These are phyloP conservation scores for Urocitellus parryii DNA, from an alignment of 2,113 vertebrate genomes.

Conservation along the genomic window DNA sequence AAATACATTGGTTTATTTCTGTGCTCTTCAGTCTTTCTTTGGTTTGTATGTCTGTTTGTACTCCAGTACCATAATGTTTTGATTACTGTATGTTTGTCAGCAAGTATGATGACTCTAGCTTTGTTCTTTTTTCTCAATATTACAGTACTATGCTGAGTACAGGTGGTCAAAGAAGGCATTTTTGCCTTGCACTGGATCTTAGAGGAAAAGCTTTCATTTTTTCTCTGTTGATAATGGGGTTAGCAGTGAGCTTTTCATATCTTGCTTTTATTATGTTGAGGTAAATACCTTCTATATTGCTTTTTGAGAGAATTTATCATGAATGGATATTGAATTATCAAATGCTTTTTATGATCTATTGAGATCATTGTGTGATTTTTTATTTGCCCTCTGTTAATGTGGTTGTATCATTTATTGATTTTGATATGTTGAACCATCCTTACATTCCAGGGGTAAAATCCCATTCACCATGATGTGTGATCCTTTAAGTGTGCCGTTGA, in stretches of 20 bases:
- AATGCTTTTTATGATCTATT: not conserved
- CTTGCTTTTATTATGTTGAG: not conserved
- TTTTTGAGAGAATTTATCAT: not conserved
- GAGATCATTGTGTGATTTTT: not conserved
- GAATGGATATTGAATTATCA: not conserved
- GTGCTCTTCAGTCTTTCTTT: too few relatives aligned
- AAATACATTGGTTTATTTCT: too few relatives aligned
- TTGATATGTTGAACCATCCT: not conserved
- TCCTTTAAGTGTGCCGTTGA: not conserved
- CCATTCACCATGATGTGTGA: not conserved
- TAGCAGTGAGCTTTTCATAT: too few relatives aligned
- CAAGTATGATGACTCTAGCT: too few relatives aligned
- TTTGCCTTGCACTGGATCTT: not conserved
- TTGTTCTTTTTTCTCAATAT: too few relatives aligned
- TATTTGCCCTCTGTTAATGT: not conserved
- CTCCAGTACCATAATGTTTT: too few relatives aligned
- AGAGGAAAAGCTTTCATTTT: too few relatives aligned
- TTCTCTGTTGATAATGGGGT: too few relatives aligned
- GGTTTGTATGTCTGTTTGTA: too few relatives aligned
- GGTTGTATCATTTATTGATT: not conserved
- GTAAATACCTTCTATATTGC: not conserved
- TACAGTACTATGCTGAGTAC: not conserved
- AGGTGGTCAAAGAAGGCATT: not conserved
- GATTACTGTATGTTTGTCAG: too few relatives aligned
- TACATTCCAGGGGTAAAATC: not conserved